Evolutionary conservation across 2,113 vertebrate species (phyloP).

Genomic region (Aix galericulata): DNA sequence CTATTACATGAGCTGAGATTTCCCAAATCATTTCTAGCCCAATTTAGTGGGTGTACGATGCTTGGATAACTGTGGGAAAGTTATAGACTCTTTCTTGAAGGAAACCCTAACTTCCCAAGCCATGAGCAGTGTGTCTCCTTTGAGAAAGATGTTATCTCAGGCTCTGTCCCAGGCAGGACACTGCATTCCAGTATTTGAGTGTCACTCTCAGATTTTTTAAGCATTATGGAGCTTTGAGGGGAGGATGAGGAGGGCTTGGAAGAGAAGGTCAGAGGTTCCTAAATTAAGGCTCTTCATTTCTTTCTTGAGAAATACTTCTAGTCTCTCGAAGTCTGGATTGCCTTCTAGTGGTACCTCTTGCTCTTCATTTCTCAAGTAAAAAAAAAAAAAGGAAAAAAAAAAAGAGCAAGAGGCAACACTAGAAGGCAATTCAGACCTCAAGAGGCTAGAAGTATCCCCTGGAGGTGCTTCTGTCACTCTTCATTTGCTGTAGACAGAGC

Average conservation of each 20-base stretch:
- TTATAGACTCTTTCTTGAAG: neutral
- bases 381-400: neutral
- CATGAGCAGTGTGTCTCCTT: neutral
- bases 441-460: neutral
- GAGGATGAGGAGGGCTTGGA: neutral
- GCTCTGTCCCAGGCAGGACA: neutral
- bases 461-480: neutral
- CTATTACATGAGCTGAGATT: neutral
- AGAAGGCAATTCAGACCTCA: constrained; percentile 7
- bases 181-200: neutral
- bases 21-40: neutral
- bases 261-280: neutral
- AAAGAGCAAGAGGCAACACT: neutral
- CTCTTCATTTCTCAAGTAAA: neutral
- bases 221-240: neutral
- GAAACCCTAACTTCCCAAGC: accelerated
- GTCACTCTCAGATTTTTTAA: neutral
- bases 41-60: neutral
- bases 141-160: accelerated
- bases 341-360: neutral
- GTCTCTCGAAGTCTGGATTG: neutral
- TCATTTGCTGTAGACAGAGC: neutral
- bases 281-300: constrained; percentile 8
- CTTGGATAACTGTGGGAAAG: neutral
- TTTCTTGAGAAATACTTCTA: neutral